A percentile compares a stretch with the other conserved stretches of the same genome.
Conservation (phyloP, 2,113 vertebrate genomes). For the Numida meleagris region DNA sequence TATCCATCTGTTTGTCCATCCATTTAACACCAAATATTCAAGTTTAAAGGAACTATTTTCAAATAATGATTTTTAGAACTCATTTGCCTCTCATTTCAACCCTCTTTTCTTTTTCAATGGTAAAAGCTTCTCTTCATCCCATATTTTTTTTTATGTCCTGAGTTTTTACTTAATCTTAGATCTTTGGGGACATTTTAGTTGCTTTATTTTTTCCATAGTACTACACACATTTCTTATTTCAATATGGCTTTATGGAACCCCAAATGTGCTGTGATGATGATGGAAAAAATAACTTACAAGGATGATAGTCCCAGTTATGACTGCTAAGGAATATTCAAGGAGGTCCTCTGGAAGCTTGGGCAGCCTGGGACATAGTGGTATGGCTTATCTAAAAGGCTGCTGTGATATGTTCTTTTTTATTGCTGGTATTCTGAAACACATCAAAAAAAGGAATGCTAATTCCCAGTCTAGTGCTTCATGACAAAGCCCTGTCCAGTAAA, state of each 20-base stretch:
- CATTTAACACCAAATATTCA: not conserved
- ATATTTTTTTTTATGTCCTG: not conserved
- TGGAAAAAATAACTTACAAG: conserved; percentile 27
- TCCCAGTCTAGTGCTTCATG: not conserved
- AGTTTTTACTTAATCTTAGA: not conserved
- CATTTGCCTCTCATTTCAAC: not conserved
- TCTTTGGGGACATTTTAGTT: not conserved
- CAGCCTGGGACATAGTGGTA: not conserved
- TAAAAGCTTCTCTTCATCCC: not conserved
- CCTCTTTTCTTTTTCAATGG: rapidly evolving
- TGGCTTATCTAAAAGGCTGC: not conserved
- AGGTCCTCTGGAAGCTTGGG: not conserved
- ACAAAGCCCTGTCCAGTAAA: not conserved
- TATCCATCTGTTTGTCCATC: not conserved
- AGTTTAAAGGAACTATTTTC: not conserved
- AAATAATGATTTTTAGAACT: rapidly evolving
- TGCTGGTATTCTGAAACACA: not conserved
- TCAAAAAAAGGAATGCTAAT: not conserved
- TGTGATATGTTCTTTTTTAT: conserved; percentile 30
- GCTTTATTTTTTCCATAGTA: not conserved
- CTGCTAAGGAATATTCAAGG: not conserved
- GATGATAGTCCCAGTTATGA: not conserved
- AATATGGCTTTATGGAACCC: not conserved
- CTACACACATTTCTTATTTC: not conserved
- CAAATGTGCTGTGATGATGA: not conserved